Base-by-base conservation (phyloP, 2,797 vertebrate species). In the Danio aesculapii region DNA sequence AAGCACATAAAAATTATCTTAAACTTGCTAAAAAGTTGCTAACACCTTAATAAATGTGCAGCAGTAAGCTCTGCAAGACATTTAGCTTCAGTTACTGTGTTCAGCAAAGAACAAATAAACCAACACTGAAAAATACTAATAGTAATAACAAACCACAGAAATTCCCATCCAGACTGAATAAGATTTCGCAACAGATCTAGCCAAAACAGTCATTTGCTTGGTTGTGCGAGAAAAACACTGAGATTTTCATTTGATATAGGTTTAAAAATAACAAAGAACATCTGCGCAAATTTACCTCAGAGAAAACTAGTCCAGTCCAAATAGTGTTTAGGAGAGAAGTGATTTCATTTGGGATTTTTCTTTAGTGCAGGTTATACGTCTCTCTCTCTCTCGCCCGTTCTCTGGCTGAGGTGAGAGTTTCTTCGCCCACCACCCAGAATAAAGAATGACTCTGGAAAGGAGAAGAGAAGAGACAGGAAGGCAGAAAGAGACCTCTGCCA, bases 401-500 rank as follows among this genome's bases (percentile, higher is more conserved):
- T 62, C 16, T 17, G 44, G 16, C 64, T 12, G 11, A 50, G 66
- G 55, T 70, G 44, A 62, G 12, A 44, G 46, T 53, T 79, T 71
- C 67, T 52, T 71, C 46, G 58, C 39, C 16, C 13, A 64, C 50
- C 19, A 52, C 61, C 41, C 41, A 46, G 68, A 55, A 64, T 64
- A 79, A 39, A 44, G 6, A 46, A 72, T 80, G 10, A 8, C 49
- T 49, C 52, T 66, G 50, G 10, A 50, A 66, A 57, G 11, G 16
- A 80, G 55, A 64, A 73, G 71, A 52, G 30, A 19, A 47, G 17
- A 68, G 39, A 14, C 17, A 57, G 13, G 16, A 21, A 67, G 63
- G 43, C 43, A 77, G 52, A n/a, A 49, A 80, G 41, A 47, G 52
- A 80, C 70, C 70, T 58, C 50, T 73, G 61, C 52, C 70, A 63